phyloP scores from a whole-genome alignment of 1,140 invertebrate species.

The Bombus soroeensis region DNA sequence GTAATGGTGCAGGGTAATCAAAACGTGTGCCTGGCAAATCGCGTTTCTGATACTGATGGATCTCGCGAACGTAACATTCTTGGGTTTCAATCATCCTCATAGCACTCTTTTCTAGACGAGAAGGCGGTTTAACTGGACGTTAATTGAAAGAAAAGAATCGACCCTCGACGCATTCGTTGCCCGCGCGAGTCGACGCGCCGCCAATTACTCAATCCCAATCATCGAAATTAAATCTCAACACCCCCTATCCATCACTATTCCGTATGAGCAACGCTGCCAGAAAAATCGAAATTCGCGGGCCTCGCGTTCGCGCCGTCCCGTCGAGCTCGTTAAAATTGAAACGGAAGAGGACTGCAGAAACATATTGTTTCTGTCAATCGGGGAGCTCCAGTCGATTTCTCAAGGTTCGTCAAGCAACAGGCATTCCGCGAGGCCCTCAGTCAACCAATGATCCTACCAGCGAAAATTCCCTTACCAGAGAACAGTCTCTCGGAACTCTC shows the following conservation, averaged over 20 bases:
- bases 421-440: neutral
- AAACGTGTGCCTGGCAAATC: constrained; percentile 1
- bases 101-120: neutral
- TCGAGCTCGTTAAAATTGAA: constrained; percentile 51
- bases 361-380: constrained; percentile 56
- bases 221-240: constrained; percentile 51
- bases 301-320: constrained; percentile 40
- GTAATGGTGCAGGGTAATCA: neutral
- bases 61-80: constrained; percentile 5
- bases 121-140: neutral
- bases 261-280: neutral
- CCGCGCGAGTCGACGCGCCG: neutral
- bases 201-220: constrained; percentile 49
- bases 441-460: neutral
- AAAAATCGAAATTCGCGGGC: constrained; percentile 44
- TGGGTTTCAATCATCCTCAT: constrained; percentile 12
- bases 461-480: neutral
- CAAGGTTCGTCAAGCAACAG: constrained; percentile 48
- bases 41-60: constrained; percentile 16
- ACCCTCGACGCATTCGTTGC: too few species aligned
- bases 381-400: constrained; percentile 30
- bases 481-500: neutral
- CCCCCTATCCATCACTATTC: constrained; percentile 33
- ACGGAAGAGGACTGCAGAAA: constrained; percentile 42
- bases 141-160: constrained; percentile 30